phyloP scores from a whole-genome alignment of 2,797 vertebrate species.

The Schizopygopsis malacanthus region DNA sequence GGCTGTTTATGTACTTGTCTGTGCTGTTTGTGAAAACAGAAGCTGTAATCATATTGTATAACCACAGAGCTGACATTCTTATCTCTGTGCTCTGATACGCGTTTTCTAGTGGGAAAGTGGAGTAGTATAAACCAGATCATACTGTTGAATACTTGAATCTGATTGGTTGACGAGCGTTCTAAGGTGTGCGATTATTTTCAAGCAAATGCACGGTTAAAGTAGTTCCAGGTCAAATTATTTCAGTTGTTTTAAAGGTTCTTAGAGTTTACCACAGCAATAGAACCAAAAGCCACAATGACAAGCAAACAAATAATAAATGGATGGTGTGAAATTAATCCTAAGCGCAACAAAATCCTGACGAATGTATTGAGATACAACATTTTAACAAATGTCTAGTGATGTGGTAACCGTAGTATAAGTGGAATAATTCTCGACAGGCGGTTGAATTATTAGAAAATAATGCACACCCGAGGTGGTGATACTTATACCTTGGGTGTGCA shows the following conservation, averaged over 20 bases:
- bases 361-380: neutral
- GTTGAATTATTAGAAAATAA: neutral
- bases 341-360: neutral
- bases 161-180: neutral
- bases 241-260: too few species aligned
- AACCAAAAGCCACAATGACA: neutral
- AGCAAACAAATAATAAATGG: neutral
- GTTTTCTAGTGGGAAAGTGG: neutral
- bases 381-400: neutral
- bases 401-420: neutral
- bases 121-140: neutral
- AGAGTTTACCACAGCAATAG: neutral
- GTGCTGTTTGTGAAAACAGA: conserved; percentile 2
- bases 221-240: neutral
- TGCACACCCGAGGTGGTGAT: neutral
- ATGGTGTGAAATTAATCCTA: neutral
- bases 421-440: neutral
- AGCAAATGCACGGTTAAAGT: neutral
- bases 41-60: conserved; percentile 7
- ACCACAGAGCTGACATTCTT: neutral
- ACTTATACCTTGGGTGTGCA: neutral
- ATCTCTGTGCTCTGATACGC: neutral
- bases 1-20: conserved; percentile 25
- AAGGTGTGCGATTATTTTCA: neutral
- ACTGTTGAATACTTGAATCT: neutral